phyloP scores from a whole-genome alignment of 2,888 invertebrate species.

The Apotomis betuletana region DNA sequence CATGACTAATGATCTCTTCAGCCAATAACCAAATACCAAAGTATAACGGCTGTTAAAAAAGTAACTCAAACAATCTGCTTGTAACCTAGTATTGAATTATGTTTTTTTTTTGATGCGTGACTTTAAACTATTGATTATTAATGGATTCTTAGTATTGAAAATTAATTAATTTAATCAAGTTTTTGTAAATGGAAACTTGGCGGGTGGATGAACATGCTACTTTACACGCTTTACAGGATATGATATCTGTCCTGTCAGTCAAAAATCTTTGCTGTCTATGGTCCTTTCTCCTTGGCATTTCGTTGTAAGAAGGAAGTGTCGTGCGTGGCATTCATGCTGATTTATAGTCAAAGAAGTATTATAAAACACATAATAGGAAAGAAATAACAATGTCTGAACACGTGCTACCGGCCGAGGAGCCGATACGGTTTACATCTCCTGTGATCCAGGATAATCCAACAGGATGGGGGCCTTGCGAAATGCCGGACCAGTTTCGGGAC shows the following conservation, averaged over 20 bases:
- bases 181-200: too few species aligned
- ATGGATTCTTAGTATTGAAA: too few species aligned
- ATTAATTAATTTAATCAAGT: too few species aligned
- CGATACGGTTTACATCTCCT: constrained; percentile 87
- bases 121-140: too few species aligned
- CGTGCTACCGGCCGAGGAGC: constrained; percentile 83
- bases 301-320: constrained; percentile 38
- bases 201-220: too few species aligned
- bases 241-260: not conserved
- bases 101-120: too few species aligned
- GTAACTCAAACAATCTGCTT: too few species aligned
- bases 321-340: constrained; percentile 46
- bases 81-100: too few species aligned
- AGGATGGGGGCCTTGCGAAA: constrained; percentile 98
- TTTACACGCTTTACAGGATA: too few species aligned
- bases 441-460: constrained; percentile 92
- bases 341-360: constrained; percentile 49
- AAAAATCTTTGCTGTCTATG: constrained; percentile 23
- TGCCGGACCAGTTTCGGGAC: constrained; percentile 96
- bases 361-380: constrained; percentile 42
- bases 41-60: too few species aligned
- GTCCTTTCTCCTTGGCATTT: constrained; percentile 40
- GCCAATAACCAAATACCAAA: too few species aligned
- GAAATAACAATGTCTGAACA: constrained; percentile 73
- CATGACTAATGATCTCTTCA: too few species aligned